Conservation (phyloP, 2,888 invertebrate genomes). For the Cryptophagus acutangulus region DNA sequence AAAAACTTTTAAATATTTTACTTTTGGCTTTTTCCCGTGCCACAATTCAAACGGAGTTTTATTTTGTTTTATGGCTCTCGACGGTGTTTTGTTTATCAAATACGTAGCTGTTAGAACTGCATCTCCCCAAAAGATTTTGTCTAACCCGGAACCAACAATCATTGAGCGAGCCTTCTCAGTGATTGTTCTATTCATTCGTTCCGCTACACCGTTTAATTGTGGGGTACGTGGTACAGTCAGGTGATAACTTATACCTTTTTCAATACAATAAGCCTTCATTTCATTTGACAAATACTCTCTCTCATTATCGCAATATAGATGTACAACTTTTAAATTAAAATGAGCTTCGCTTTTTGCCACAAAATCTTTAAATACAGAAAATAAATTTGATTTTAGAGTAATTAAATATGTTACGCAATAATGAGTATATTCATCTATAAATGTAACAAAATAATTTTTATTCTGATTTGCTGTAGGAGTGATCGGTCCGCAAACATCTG, state of each 20-base stretch:
- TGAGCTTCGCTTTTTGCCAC: neutral
- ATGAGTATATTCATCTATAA: slow-evolving; percentile 7
- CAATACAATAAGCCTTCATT: slow-evolving; percentile 2
- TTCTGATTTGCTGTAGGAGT: slow-evolving; percentile 11
- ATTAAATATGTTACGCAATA: slow-evolving; percentile 3
- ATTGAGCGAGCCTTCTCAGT: neutral
- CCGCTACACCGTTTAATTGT: neutral
- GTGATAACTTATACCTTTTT: slow-evolving; percentile 7
- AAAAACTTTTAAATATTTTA: slow-evolving; percentile 9
- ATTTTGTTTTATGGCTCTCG: neutral
- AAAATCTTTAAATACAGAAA: neutral
- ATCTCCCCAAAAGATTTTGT: slow-evolving; percentile 1
- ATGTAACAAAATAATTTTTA: slow-evolving; percentile 11
- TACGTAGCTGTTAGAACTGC: neutral
- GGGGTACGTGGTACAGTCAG: neutral
- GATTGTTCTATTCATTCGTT: slow-evolving; percentile 1
- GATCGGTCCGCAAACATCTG: slow-evolving; percentile 18
- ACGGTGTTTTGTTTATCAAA: neutral
- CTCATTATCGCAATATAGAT: slow-evolving; percentile 5
- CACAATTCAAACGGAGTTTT: slow-evolving; percentile 5
- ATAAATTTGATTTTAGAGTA: slow-evolving; percentile 1
- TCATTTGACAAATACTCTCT: slow-evolving; percentile 8
- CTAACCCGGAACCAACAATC: neutral
- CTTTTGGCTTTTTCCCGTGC: slow-evolving; percentile 2
- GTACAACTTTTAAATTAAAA: neutral